Conservation (phyloP, 2,797 vertebrate genomes). For the Aeoliscus strigatus region DNA sequence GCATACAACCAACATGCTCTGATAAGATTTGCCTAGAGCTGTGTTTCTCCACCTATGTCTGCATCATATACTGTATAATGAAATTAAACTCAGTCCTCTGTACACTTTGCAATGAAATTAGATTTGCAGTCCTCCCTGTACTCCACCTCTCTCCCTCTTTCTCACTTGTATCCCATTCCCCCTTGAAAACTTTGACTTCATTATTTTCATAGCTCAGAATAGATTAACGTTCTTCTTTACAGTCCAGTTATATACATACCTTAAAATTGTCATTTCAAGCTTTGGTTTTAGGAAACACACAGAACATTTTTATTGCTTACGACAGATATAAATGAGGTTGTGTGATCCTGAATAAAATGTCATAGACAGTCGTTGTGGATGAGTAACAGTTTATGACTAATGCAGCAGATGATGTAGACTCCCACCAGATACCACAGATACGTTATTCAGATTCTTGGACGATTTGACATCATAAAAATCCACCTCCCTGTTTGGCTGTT, state of each 20-base stretch:
- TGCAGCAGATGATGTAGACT: slow-evolving; percentile 13
- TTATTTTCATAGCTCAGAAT: slow-evolving; percentile 36
- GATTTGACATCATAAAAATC: slow-evolving; percentile 11
- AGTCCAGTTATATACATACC: slow-evolving; percentile 21
- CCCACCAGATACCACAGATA: slow-evolving; percentile 10
- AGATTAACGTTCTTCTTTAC: slow-evolving; percentile 35
- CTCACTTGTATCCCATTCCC: slow-evolving; percentile 1
- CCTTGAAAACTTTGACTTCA: slow-evolving; percentile 26
- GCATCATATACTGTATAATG: slow-evolving; percentile 12
- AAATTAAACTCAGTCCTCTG: slow-evolving; percentile 1
- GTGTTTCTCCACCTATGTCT: not conserved
- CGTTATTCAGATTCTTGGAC: slow-evolving; percentile 5
- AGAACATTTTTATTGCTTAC: slow-evolving; percentile 14
- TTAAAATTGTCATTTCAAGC: slow-evolving; percentile 35
- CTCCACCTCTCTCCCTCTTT: slow-evolving; percentile 4
- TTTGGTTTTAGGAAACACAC: slow-evolving; percentile 24
- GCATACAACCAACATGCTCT: slow-evolving; percentile 2
- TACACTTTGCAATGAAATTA: not conserved
- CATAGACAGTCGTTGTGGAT: slow-evolving; percentile 18
- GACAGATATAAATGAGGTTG: slow-evolving; percentile 5
- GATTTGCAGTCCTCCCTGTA: not conserved
- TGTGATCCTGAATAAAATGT: slow-evolving; percentile 26
- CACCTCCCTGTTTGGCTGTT: not conserved
- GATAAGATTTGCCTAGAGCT: not conserved
- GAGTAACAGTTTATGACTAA: slow-evolving; percentile 33